Evolutionary conservation across 2,888 invertebrate genomes (phyloP), one percentile per base, ranked within the genome.

Genomic region (Volucella zonaria): DNA sequence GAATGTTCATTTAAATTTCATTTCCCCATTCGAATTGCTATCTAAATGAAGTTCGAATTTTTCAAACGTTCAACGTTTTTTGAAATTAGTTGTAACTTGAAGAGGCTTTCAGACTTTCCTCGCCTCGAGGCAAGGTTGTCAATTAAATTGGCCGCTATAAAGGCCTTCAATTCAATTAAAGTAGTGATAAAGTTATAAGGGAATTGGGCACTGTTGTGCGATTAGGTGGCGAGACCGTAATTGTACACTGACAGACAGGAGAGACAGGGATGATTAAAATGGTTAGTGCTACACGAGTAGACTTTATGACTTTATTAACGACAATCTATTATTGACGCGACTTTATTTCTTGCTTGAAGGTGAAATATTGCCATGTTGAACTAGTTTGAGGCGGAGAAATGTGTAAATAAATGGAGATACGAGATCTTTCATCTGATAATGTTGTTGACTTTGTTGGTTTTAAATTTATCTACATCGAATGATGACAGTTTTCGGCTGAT

Each of bases 1-100:
- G 52, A 75, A 75, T 79, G 75, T 58, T 79, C 79, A 75, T 66
- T 78, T 78, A 78, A 62, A 76, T 77, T 82, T 51, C 51, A 58
- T 82, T 82, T 74, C 82, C 68, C 31, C 4, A 31, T 31, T 68
- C 40, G 51, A 64, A 68, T 56, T 67, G 61, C 54, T 73, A 67
- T 73, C 71, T 38, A 56, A 74, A 74, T 62, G 38, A 54, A 23
- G 74, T 74, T 64, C 23, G 64, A 11, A 18, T 56, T 14, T 43
- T 15, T 31, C 31, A 31, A n/a, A 4, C 47, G 47, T 31, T 38
- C 14, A 23, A 1, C 18, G 15, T 54, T n/a, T 42, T 12, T 2
- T 38, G 31, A 31, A 31, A 31, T 15, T 12, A 40, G 45, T 14
- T 23, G 51, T 8, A 31, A 6, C 15, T 54, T 42, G n/a, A 8